Conservation (phyloP, 1,140 invertebrate genomes). For the Triops cancriformis region DNA sequence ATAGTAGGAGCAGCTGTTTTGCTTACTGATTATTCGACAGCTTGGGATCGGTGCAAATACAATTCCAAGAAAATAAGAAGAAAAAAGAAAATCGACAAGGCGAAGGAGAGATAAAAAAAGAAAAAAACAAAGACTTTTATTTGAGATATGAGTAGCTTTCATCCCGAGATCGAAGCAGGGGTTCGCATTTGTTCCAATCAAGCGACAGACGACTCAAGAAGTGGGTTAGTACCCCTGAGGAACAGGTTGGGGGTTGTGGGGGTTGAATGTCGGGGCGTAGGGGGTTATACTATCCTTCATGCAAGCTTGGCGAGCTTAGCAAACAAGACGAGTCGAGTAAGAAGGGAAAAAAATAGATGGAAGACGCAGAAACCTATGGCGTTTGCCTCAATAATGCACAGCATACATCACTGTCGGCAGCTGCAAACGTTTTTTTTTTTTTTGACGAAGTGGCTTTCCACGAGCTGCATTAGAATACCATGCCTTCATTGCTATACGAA, state of each 20-base stretch:
- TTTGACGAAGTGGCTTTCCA: slow-evolving; percentile 6
- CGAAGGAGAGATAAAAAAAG: not conserved
- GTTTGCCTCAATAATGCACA: slow-evolving; percentile 9
- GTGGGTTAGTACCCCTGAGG: not conserved
- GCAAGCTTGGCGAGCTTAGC: not conserved
- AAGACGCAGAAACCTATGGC: not conserved
- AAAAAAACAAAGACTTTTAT: not conserved
- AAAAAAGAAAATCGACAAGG: not conserved
- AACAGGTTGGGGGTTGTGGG: not conserved
- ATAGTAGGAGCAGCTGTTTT: not conserved
- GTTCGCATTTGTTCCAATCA: slow-evolving; percentile 1
- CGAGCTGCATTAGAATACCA: slow-evolving; percentile 10
- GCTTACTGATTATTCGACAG: slow-evolving; percentile 9
- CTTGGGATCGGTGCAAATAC: not conserved
- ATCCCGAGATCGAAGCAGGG: not conserved
- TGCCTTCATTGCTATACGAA: not conserved
- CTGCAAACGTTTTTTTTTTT: not conserved
- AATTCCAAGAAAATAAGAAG: not conserved
- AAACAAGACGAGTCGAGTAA: not conserved
- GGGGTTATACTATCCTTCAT: not conserved
- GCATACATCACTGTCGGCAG: slow-evolving; percentile 7
- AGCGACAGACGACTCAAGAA: not conserved
- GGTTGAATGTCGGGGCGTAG: not conserved
- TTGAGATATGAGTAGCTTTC: slow-evolving; percentile 10
- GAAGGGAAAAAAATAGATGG: not conserved